phyloP scores from a whole-genome alignment of 2,113 vertebrate genomes.

The Aleadryas rufinucha region DNA sequence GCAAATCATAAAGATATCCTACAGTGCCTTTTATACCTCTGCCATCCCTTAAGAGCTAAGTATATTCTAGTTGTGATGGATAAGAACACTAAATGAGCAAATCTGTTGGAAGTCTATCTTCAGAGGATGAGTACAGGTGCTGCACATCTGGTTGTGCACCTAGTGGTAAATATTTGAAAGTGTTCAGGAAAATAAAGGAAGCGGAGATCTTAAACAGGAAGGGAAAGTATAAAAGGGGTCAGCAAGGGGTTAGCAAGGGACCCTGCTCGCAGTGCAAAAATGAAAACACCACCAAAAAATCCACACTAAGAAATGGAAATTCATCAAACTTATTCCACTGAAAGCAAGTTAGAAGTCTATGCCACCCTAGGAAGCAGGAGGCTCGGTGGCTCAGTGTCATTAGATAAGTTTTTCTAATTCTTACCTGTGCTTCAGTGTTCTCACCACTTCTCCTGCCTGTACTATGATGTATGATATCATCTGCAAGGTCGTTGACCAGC shows the following conservation, averaged over 20 bases:
- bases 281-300: neutral
- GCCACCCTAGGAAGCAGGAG: neutral
- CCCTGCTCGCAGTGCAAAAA: neutral
- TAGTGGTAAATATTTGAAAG: slow-evolving; percentile 15
- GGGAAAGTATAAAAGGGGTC: neutral
- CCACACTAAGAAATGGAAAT: neutral
- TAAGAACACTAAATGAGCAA: neutral
- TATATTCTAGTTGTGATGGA: neutral
- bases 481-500: neutral
- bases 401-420: neutral
- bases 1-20: neutral
- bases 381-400: neutral
- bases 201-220: neutral
- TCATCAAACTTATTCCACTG: neutral
- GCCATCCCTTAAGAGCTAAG: neutral
- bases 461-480: neutral
- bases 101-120: neutral
- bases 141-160: neutral
- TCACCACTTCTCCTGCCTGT: neutral
- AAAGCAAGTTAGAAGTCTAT: neutral
- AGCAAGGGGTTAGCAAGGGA: neutral
- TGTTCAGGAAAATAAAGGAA: neutral
- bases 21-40: neutral
- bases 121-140: neutral
- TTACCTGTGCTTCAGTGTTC: neutral